Evolutionary conservation across 2,888 invertebrate species (phyloP).

Genomic region (Crioceris asparagi): DNA sequence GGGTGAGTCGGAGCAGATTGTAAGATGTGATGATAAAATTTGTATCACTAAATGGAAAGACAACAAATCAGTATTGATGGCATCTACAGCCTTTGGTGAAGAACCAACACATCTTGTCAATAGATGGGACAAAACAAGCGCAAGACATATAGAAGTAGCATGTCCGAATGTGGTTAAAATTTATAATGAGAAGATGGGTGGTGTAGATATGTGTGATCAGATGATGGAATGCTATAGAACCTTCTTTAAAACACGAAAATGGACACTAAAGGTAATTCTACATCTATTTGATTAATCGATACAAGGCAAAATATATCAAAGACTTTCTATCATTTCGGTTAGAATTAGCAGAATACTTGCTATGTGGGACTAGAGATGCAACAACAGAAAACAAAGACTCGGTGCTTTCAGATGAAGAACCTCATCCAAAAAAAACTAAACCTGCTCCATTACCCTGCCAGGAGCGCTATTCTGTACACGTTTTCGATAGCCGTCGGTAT

Average conservation of each 20-base stretch:
- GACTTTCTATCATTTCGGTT: slow-evolving; percentile 11
- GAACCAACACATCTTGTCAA: slow-evolving; percentile 18
- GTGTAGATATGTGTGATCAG: slow-evolving; percentile 25
- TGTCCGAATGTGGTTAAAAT: slow-evolving; percentile 24
- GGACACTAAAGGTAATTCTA: slow-evolving; percentile 25
- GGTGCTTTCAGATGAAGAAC: no score
- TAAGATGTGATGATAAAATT: no score
- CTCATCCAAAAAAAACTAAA: no score
- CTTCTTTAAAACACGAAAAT: slow-evolving; percentile 25
- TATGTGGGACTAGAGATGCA: no score
- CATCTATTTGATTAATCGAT: slow-evolving; percentile 21
- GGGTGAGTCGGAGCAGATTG: slow-evolving; percentile 15
- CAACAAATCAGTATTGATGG: slow-evolving; percentile 20
- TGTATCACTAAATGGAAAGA: slow-evolving; percentile 26
- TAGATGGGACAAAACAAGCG: slow-evolving; percentile 13
- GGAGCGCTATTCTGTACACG: no score
- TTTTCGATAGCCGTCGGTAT: no score
- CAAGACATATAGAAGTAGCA: slow-evolving; percentile 10
- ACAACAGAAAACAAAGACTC: no score
- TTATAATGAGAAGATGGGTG: slow-evolving; percentile 26
- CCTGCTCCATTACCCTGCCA: no score
- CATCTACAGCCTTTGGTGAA: slow-evolving; percentile 23
- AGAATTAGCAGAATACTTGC: slow-evolving; percentile 7
- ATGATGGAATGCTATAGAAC: slow-evolving; percentile 25
- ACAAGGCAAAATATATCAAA: slow-evolving; percentile 15